Evolutionary conservation across 64 coral and sea anemone genomes (phyloP).

Genomic region (Montipora capricornis): DNA sequence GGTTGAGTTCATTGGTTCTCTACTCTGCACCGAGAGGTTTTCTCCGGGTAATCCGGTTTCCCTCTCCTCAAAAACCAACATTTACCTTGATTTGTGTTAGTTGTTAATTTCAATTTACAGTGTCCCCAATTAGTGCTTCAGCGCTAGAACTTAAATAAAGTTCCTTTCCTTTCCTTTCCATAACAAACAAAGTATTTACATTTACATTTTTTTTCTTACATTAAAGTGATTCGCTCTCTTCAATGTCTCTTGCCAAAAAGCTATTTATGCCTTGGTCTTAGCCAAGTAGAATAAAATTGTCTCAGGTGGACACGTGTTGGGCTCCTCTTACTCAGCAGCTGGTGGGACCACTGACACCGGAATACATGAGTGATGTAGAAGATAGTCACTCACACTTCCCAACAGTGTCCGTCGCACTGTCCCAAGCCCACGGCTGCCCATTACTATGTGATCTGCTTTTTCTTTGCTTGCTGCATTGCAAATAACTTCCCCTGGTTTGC

Average conservation of each 20-base stretch:
- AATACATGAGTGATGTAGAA: conserved; percentile 55
- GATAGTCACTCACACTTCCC: conserved; percentile 82
- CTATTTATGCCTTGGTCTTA: background rate
- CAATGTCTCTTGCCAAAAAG: background rate
- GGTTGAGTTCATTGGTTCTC: too few relatives aligned
- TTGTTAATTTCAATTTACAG: too few relatives aligned
- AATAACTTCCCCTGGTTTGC: conserved; percentile 75
- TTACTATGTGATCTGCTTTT: conserved; percentile 50
- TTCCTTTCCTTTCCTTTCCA: too few relatives aligned
- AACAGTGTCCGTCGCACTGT: conserved; percentile 65
- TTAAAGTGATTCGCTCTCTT: background rate
- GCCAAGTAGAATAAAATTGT: background rate
- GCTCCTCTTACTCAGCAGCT: background rate
- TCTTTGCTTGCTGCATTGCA: conserved; percentile 67
- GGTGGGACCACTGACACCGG: conserved; percentile 69
- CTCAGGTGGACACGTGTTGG: background rate
- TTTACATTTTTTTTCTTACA: background rate
- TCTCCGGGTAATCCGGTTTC: too few relatives aligned
- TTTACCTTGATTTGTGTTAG: too few relatives aligned
- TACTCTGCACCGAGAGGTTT: too few relatives aligned
- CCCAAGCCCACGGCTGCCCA: conserved; percentile 70
- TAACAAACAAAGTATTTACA: too few relatives aligned
- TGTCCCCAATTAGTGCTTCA: too few relatives aligned
- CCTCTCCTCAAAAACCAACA: too few relatives aligned
- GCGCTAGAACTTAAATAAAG: too few relatives aligned